phyloP scores from a whole-genome alignment of 2,888 invertebrate species.

The Nemapogon koenigi region DNA sequence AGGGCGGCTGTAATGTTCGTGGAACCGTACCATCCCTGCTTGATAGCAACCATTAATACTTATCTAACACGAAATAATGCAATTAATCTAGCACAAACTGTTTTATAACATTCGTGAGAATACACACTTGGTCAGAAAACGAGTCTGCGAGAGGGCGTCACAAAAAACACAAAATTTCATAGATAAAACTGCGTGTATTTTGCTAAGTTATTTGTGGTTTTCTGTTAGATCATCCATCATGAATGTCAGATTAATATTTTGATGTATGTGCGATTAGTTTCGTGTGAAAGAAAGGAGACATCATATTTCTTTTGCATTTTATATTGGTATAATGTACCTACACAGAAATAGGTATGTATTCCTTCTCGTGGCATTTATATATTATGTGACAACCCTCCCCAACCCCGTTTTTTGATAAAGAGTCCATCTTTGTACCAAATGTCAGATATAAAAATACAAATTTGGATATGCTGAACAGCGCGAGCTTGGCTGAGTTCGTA shows the following conservation, averaged over 20 bases:
- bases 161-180: conserved; percentile 41
- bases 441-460: too few species aligned
- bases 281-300: conserved; percentile 1
- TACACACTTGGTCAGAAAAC: conserved; percentile 36
- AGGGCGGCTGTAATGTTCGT: conserved; percentile 26
- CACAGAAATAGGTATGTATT: too few species aligned
- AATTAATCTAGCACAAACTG: conserved; percentile 51
- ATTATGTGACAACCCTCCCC: too few species aligned
- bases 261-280: conserved; percentile 27
- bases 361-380: too few species aligned
- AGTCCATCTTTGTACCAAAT: too few species aligned
- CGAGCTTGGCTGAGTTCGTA: too few species aligned
- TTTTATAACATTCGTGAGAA: conserved; percentile 49
- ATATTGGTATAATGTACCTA: not conserved
- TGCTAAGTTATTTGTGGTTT: conserved; percentile 20
- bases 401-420: too few species aligned
- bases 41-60: conserved; percentile 47
- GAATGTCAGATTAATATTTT: conserved; percentile 44
- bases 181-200: too few species aligned
- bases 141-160: conserved; percentile 19
- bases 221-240: conserved; percentile 45
- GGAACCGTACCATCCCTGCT: conserved; percentile 18
- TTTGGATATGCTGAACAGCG: too few species aligned
- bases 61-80: conserved; percentile 57
- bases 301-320: not conserved